A percentile compares a stretch with the other conserved stretches of the same genome.
phyloP scores from a whole-genome alignment of 2,888 invertebrate genomes.

The Sesia apiformis region DNA sequence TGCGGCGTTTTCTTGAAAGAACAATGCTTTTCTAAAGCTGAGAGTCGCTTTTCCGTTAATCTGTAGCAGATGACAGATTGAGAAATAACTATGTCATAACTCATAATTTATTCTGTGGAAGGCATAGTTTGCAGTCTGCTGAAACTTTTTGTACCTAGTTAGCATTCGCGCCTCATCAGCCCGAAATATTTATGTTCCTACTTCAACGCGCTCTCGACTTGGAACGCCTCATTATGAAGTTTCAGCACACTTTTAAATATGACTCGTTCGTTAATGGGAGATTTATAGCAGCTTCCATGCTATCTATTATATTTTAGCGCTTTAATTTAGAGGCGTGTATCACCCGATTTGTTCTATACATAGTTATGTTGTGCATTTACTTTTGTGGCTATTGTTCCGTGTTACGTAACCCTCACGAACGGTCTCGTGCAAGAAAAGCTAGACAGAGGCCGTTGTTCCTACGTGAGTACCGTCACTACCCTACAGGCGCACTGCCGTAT shows the following conservation, averaged over 20 bases:
- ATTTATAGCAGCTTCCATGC: slow-evolving; percentile 11
- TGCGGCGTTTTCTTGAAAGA: not conserved
- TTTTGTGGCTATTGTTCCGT: slow-evolving; percentile 16
- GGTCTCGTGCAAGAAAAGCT: slow-evolving; percentile 8
- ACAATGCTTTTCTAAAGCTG: not conserved
- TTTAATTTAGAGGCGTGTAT: no score
- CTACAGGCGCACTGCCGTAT: slow-evolving; percentile 4
- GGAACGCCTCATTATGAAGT: slow-evolving; percentile 45
- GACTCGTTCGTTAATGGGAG: slow-evolving; percentile 29
- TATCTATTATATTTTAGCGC: no score
- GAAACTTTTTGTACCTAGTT: slow-evolving; percentile 27
- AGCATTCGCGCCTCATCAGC: slow-evolving; percentile 32
- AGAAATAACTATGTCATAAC: not conserved
- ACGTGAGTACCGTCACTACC: not conserved
- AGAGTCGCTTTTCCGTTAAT: not conserved
- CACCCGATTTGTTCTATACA: no score
- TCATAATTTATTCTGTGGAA: not conserved
- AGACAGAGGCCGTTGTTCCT: not conserved
- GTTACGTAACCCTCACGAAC: slow-evolving; percentile 29
- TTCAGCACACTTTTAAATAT: slow-evolving; percentile 45
- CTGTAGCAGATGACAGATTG: no score
- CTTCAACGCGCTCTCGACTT: slow-evolving; percentile 31
- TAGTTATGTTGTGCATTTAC: no score
- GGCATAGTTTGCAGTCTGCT: not conserved
- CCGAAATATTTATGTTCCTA: slow-evolving; percentile 42